These are phyloP conservation scores for Balearica regulorum DNA, from an alignment of 2,797 vertebrate genomes.

Conservation along the genomic window DNA sequence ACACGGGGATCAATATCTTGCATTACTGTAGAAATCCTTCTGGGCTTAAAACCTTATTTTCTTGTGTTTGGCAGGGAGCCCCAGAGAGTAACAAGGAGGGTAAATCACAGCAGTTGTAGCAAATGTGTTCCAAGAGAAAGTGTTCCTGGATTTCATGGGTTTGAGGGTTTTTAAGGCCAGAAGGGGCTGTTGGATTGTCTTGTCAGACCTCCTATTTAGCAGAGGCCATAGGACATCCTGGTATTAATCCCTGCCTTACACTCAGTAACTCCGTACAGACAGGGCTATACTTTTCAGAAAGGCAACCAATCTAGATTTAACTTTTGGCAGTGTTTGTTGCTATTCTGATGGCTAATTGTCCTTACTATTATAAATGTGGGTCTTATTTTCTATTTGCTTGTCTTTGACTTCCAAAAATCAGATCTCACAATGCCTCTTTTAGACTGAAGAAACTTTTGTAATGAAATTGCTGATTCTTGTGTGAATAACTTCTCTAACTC, in stretches of 20 bases:
- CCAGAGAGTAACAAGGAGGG: slow-evolving; percentile 55
- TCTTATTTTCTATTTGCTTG: background rate
- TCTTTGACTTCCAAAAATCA: background rate
- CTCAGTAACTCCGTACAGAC: background rate
- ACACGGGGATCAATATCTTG: slow-evolving; percentile 63
- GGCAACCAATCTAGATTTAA: background rate
- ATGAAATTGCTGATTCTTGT: background rate
- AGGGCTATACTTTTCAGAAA: background rate
- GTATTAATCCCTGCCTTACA: background rate
- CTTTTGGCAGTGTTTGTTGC: background rate
- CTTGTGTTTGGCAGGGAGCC: slow-evolving; percentile 65
- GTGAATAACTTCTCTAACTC: background rate
- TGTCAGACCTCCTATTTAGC: background rate
- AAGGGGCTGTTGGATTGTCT: background rate
- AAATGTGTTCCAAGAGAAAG: slow-evolving; percentile 46
- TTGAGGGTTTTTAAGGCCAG: background rate
- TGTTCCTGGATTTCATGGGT: background rate
- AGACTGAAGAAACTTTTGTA: background rate
- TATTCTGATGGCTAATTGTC: background rate
- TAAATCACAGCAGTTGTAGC: slow-evolving; percentile 63
- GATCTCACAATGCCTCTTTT: background rate
- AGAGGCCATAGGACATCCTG: background rate
- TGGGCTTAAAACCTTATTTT: slow-evolving; percentile 75
- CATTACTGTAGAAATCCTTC: slow-evolving; percentile 73
- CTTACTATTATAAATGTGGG: background rate